Evolutionary conservation across 2,888 invertebrate genomes (phyloP).

Genomic region (Leptothorax acervorum): DNA sequence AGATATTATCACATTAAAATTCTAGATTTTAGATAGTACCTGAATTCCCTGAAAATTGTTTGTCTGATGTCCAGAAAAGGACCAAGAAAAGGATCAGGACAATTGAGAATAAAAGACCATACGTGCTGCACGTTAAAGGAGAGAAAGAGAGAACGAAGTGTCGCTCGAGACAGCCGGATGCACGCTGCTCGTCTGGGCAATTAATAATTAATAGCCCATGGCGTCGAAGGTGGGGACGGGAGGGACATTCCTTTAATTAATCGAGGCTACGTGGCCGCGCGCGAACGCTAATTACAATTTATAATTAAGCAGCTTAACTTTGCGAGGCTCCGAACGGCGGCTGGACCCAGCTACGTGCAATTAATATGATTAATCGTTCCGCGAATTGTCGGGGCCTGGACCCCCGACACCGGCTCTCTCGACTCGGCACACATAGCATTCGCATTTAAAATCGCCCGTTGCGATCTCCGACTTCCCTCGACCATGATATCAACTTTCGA

Average conservation of each 20-base stretch:
- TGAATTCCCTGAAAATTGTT: background rate
- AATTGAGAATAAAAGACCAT: constrained; percentile 2
- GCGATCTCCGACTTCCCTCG: constrained; percentile 44
- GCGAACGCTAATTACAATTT: constrained; percentile 84
- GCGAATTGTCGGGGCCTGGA: constrained; percentile 78
- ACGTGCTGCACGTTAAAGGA: background rate
- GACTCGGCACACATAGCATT: constrained; percentile 41
- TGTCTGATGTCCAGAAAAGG: background rate
- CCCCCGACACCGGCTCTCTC: constrained; percentile 44
- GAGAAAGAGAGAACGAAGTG: constrained; percentile 67
- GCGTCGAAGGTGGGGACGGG: constrained; percentile 57
- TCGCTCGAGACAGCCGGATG: constrained; percentile 79
- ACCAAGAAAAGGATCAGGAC: background rate
- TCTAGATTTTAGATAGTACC: background rate
- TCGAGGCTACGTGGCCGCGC: constrained; percentile 78
- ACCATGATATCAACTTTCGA: constrained; percentile 20
- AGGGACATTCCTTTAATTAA: constrained; percentile 81
- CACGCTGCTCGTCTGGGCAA: constrained; percentile 76
- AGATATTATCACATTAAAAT: background rate
- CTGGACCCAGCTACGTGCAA: constrained; percentile 74
- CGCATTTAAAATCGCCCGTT: constrained; percentile 69
- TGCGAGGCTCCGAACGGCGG: constrained; percentile 62
- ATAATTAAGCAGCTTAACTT: constrained; percentile 83
- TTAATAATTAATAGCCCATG: constrained; percentile 83
- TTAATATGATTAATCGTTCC: constrained; percentile 84